These are phyloP conservation scores for Andricus grossulariae DNA, from an alignment of 1,140 invertebrate genomes.

Conservation along the genomic window DNA sequence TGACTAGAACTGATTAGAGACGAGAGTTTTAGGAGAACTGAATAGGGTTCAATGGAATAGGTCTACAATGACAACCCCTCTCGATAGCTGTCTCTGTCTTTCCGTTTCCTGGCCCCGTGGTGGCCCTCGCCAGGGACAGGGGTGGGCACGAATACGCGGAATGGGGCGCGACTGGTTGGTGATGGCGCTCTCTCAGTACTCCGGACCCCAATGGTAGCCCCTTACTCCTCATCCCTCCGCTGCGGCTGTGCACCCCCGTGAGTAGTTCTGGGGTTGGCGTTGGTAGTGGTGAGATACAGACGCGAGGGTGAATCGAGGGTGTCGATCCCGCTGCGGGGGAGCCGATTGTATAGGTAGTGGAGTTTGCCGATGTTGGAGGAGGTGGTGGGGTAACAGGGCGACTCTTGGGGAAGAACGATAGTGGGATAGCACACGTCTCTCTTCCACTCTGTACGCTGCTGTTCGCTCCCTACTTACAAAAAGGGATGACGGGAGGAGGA, in stretches of 20 bases:
- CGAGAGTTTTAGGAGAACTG: too few relatives aligned
- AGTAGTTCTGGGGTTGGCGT: background rate
- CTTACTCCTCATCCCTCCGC: slow-evolving; percentile 45
- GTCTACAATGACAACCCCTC: slow-evolving; percentile 41
- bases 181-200: slow-evolving; percentile 57
- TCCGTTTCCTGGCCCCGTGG: slow-evolving; percentile 23
- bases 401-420: slow-evolving; percentile 42
- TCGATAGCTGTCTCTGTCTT: slow-evolving; percentile 33
- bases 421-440: slow-evolving; percentile 41
- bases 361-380: slow-evolving; percentile 53
- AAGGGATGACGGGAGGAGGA: slow-evolving; percentile 36
- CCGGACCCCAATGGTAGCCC: slow-evolving; percentile 39
- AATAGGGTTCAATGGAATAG: slow-evolving; percentile 43
- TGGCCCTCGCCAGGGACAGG: slow-evolving; percentile 29
- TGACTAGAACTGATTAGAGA: too few relatives aligned
- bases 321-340: slow-evolving; percentile 32
- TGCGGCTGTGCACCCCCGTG: slow-evolving; percentile 54
- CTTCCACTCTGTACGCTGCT: slow-evolving; percentile 12
- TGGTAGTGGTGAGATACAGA: slow-evolving; percentile 7
- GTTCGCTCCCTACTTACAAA: slow-evolving; percentile 42
- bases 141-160: slow-evolving; percentile 47
- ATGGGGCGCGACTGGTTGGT: slow-evolving; percentile 66
- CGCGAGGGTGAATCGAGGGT: slow-evolving; percentile 6
- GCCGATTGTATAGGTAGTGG: slow-evolving; percentile 45
- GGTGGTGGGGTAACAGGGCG: background rate